Base-by-base conservation (phyloP, 2,888 invertebrate species). In the Platycheirus rosarum region DNA sequence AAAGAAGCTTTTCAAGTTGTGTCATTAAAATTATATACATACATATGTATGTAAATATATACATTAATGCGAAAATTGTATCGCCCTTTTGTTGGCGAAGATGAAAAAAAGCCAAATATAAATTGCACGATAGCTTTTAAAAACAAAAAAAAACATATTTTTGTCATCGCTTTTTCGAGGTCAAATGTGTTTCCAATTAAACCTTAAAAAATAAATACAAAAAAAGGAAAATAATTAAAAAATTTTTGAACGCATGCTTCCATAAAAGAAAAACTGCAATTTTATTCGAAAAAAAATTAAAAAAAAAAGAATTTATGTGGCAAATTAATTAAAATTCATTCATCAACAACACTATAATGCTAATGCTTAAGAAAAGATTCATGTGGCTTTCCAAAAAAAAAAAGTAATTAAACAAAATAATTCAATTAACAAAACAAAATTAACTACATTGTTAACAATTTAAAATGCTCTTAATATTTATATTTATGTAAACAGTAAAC, bases 211-310 rank as follows among this genome's bases (percentile, higher is more conserved):
- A 29, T 46, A 74, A n/a, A n/a, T n/a, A n/a, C n/a, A n/a, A n/a
- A n/a, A n/a, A n/a, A n/a, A n/a, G n/a, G n/a, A n/a, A n/a, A n/a
- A n/a, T n/a, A n/a, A n/a, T n/a, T n/a, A n/a, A n/a, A n/a, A n/a
- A n/a, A n/a, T n/a, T n/a, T n/a, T n/a, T n/a, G 44, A 55, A 63
- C 23, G 49, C 42, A 82, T 82, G 82, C 82, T 82, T 82, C 82
- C 82, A 35, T 68, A 32, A 60, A 71, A 65, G 48, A 51, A 57
- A n/a, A 62, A 60, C 11, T 60, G 57, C 55, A 40, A 23, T 37
- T 60, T 60, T 55, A 20, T 23, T 26, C 46, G 7, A 68, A 37
- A 20, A 20, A 13, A 14, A 48, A 8, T 26, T 35, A 3, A 68
- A 37, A 20, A 20, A 13, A 14, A 48, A 8, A 14, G 35, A 49